These are phyloP conservation scores for Campylomormyrus tamandua DNA, from an alignment of 2,113 vertebrate genomes.

Conservation along the genomic window DNA sequence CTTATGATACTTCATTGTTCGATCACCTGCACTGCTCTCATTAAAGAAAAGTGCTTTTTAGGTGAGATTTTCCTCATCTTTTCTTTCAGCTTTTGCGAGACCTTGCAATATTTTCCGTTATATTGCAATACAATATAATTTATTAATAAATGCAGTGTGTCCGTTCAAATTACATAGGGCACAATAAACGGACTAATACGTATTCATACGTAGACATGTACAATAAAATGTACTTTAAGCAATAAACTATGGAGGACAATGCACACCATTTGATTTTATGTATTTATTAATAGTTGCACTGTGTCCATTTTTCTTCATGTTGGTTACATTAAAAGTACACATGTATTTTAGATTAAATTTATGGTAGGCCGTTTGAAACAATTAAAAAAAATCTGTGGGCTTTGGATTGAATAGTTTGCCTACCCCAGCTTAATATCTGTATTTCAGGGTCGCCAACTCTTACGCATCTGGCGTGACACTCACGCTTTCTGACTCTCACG, in stretches of 20 bases:
- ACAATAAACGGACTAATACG: neutral
- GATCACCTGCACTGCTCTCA: neutral
- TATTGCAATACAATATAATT: neutral
- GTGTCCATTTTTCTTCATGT: neutral
- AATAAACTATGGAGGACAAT: neutral
- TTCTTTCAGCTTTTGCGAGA: neutral
- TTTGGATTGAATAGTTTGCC: neutral
- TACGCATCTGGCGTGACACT: too few relatives aligned
- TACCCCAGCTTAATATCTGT: neutral
- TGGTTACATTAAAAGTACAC: neutral
- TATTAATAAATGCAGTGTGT: neutral
- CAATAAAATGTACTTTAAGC: neutral
- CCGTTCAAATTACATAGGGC: neutral
- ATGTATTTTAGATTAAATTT: neutral
- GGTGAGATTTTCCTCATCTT: neutral
- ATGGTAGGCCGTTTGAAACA: neutral
- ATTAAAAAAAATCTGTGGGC: neutral
- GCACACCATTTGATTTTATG: neutral
- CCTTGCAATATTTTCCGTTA: neutral
- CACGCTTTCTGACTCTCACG: too few relatives aligned
- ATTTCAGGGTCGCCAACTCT: neutral
- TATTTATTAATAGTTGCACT: neutral
- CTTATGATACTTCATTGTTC: neutral
- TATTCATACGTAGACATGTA: neutral
- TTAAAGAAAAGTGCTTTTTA: neutral